Percentiles rank a stretch among this genome's conserved stretches.
phyloP scores from a whole-genome alignment of 2,113 vertebrate genomes.

The Sminthopsis crassicaudata region DNA sequence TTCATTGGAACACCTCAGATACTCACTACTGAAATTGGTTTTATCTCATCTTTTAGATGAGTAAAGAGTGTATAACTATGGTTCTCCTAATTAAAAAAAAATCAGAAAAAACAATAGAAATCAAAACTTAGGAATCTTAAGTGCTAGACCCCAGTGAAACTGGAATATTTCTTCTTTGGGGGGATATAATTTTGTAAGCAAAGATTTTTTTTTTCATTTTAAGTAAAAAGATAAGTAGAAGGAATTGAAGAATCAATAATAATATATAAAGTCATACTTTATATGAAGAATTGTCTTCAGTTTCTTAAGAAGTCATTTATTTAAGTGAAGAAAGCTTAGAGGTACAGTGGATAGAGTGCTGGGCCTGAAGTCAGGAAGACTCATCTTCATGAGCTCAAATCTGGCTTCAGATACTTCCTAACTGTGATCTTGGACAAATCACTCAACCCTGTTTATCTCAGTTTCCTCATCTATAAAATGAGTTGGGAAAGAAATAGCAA shows the following conservation, averaged over 20 bases:
- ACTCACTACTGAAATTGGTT: not conserved
- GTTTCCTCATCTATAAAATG: no score
- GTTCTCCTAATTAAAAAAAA: not conserved
- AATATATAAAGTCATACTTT: slow-evolving; percentile 9
- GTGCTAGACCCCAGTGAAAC: slow-evolving; percentile 35
- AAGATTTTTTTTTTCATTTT: slow-evolving; percentile 8
- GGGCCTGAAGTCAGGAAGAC: no score
- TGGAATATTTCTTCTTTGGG: slow-evolving; percentile 58
- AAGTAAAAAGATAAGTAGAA: slow-evolving; percentile 23
- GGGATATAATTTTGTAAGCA: slow-evolving; percentile 27
- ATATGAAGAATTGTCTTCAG: slow-evolving; percentile 3
- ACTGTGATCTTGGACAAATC: no score
- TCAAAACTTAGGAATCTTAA: slow-evolving; percentile 46
- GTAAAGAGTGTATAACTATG: slow-evolving; percentile 2
- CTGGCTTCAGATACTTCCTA: no score
- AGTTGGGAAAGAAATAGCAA: no score
- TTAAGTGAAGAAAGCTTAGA: not conserved
- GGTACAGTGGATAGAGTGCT: no score
- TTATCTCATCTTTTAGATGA: slow-evolving; percentile 49
- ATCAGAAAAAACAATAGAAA: slow-evolving; percentile 54
- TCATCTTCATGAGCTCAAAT: no score
- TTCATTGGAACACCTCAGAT: not conserved
- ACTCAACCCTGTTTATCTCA: no score
- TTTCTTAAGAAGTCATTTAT: slow-evolving; percentile 45
- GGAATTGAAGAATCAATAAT: not conserved